Evolutionary conservation across 2,888 invertebrate genomes (phyloP).

Genomic region (Synergus umbraculus): DNA sequence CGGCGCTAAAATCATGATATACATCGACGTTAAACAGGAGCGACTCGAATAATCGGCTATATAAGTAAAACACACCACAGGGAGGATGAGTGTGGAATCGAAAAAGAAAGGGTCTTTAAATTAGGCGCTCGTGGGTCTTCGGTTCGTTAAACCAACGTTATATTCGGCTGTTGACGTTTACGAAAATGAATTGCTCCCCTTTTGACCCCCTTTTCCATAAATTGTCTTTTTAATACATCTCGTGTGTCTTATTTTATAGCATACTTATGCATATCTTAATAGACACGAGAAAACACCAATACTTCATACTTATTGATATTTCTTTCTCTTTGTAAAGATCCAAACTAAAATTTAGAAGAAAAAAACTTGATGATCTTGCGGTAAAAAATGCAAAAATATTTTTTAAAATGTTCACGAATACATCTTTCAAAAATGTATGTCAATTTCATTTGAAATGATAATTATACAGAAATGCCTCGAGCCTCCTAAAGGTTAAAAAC

Average conservation of each 20-base stretch:
- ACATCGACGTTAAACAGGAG: slow-evolving; percentile 35
- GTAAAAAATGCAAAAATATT: not conserved
- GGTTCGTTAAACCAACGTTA: slow-evolving; percentile 35
- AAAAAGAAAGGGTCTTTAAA: slow-evolving; percentile 39
- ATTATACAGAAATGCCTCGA: not conserved
- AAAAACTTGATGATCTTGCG: not conserved
- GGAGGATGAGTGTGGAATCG: slow-evolving; percentile 9
- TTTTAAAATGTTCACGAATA: not conserved
- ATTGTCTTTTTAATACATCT: slow-evolving; percentile 18
- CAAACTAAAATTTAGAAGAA: no score
- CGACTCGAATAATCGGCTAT: slow-evolving; percentile 31
- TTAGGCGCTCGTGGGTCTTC: slow-evolving; percentile 8
- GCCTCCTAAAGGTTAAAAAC: slow-evolving; percentile 1
- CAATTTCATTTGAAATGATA: not conserved
- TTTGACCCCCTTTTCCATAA: slow-evolving; percentile 26
- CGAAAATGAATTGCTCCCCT: slow-evolving; percentile 36
- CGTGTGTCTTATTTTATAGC: slow-evolving; percentile 9
- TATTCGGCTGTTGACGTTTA: slow-evolving; percentile 30
- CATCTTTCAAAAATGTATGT: not conserved
- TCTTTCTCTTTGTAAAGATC: not conserved
- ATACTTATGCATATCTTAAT: slow-evolving; percentile 17
- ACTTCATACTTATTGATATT: not conserved
- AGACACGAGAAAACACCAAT: slow-evolving; percentile 5
- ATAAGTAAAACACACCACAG: slow-evolving; percentile 9
- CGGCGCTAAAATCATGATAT: slow-evolving; percentile 37